Conservation (phyloP, 1,140 invertebrate genomes). For the Druon quercuslanigerum region DNA sequence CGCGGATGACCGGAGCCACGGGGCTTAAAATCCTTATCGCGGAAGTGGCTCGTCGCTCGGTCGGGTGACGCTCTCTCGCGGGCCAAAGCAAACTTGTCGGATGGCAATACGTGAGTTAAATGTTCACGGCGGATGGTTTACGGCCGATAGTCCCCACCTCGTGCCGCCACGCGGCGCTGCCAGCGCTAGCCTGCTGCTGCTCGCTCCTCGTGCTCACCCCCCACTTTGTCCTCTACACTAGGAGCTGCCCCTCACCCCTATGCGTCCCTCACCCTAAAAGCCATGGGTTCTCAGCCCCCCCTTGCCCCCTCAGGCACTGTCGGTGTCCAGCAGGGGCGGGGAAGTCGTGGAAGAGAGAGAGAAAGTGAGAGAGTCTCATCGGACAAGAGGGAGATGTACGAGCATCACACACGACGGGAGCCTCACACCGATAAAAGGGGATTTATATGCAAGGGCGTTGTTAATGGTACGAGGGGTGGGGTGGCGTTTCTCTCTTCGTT, state of each 20-base stretch:
- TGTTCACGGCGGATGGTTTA: slow-evolving; percentile 77
- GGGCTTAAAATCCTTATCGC: slow-evolving; percentile 49
- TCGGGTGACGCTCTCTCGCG: slow-evolving; percentile 74
- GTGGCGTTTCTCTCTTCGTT: slow-evolving; percentile 28
- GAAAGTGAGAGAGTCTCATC: slow-evolving; percentile 48
- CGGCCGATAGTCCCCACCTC: slow-evolving; percentile 76
- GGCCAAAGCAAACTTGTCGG: slow-evolving; percentile 76
- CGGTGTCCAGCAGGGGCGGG: slow-evolving; percentile 65
- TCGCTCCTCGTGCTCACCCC: slow-evolving; percentile 48
- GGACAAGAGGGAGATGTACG: slow-evolving; percentile 63
- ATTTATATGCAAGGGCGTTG: slow-evolving; percentile 77
- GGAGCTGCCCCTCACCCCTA: slow-evolving; percentile 40
- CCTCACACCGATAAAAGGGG: slow-evolving; percentile 54
- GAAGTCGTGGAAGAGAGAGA: slow-evolving; percentile 60
- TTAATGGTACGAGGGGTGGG: slow-evolving; percentile 69
- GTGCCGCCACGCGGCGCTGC: slow-evolving; percentile 74
- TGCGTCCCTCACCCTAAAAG: slow-evolving; percentile 29
- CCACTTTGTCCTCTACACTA: slow-evolving; percentile 51
- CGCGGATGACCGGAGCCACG: slow-evolving; percentile 48
- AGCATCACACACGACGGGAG: slow-evolving; percentile 44
- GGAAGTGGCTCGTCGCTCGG: slow-evolving; percentile 59
- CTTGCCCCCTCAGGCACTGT: slow-evolving; percentile 41
- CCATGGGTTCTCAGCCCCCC: slow-evolving; percentile 39
- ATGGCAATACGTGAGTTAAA: slow-evolving; percentile 78
- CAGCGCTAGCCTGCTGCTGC: slow-evolving; percentile 61